phyloP scores from a whole-genome alignment of 2,113 vertebrate species.

The Dicrurus megarhynchus region DNA sequence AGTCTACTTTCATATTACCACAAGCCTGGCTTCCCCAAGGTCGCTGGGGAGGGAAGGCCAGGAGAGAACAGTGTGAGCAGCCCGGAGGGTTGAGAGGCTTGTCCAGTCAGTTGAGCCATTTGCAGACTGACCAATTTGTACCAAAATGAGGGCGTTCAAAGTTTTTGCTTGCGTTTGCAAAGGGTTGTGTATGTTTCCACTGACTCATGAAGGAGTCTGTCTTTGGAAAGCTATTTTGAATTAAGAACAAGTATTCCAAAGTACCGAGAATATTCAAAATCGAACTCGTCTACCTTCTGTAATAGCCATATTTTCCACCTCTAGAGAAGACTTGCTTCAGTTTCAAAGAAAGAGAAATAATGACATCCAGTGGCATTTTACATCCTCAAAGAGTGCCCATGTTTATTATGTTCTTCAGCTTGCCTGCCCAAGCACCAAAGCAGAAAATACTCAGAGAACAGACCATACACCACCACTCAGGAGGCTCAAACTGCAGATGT shows the following conservation, averaged over 20 bases:
- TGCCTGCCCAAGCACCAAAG: neutral
- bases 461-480: neutral
- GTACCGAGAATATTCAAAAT: neutral
- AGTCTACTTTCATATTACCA: neutral
- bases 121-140: conserved; percentile 15
- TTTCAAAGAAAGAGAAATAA: conserved; percentile 14
- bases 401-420: neutral
- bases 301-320: conserved; percentile 19
- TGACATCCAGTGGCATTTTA: conserved; percentile 10
- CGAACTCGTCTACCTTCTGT: neutral
- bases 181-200: conserved; percentile 41
- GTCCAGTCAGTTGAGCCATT: neutral
- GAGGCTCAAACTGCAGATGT: neutral
- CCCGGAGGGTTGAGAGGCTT: neutral
- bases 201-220: conserved; percentile 29
- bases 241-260: neutral
- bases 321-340: neutral
- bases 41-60: neutral
- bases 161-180: conserved; percentile 12
- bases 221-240: conserved; percentile 43
- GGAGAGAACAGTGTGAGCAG: neutral
- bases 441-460: neutral
- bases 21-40: neutral
- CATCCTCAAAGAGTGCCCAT: neutral
- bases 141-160: neutral